Conservation (phyloP, 2,797 vertebrate genomes). For the Diplodus puntazzo region DNA sequence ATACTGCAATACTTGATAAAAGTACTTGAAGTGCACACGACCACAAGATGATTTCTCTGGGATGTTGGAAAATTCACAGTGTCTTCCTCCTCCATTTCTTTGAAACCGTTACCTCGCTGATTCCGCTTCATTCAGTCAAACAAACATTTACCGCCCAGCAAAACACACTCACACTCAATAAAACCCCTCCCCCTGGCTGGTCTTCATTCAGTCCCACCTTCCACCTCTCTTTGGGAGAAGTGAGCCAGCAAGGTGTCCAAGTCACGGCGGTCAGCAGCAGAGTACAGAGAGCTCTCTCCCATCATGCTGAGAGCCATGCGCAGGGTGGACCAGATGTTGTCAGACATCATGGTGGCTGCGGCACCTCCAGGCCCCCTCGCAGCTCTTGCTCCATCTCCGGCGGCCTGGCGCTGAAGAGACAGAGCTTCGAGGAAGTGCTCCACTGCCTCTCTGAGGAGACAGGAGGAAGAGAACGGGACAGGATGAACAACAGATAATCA, state of each 20-base stretch:
- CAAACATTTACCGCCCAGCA: slow-evolving; percentile 73
- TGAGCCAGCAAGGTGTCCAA: slow-evolving; percentile 90
- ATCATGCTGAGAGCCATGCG: slow-evolving; percentile 99
- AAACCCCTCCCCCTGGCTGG: slow-evolving; percentile 38
- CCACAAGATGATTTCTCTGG: slow-evolving; percentile 35
- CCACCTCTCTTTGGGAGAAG: slow-evolving; percentile 93
- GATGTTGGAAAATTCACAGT: slow-evolving; percentile 64
- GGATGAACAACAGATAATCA: neutral
- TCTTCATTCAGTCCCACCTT: slow-evolving; percentile 85
- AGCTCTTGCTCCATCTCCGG: slow-evolving; percentile 79
- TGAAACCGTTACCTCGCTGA: slow-evolving; percentile 19
- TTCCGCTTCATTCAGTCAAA: slow-evolving; percentile 52
- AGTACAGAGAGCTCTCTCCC: slow-evolving; percentile 95
- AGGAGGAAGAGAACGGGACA: slow-evolving; percentile 2
- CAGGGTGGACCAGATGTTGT: slow-evolving; percentile 99
- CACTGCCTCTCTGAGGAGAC: slow-evolving; percentile 87
- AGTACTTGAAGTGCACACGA: slow-evolving; percentile 42
- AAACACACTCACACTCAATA: slow-evolving; percentile 84
- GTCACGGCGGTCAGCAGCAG: slow-evolving; percentile 92
- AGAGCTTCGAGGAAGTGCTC: slow-evolving; percentile 98
- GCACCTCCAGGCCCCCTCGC: slow-evolving; percentile 88
- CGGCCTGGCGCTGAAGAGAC: slow-evolving; percentile 91
- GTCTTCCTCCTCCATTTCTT: slow-evolving; percentile 56
- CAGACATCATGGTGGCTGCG: slow-evolving; percentile 93
- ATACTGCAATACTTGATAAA: slow-evolving; percentile 55